Percentiles rank a stretch among this genome's conserved stretches.
Evolutionary conservation across 2,888 invertebrate genomes (phyloP).

Genomic region (Cryptocheilus praepositus): DNA sequence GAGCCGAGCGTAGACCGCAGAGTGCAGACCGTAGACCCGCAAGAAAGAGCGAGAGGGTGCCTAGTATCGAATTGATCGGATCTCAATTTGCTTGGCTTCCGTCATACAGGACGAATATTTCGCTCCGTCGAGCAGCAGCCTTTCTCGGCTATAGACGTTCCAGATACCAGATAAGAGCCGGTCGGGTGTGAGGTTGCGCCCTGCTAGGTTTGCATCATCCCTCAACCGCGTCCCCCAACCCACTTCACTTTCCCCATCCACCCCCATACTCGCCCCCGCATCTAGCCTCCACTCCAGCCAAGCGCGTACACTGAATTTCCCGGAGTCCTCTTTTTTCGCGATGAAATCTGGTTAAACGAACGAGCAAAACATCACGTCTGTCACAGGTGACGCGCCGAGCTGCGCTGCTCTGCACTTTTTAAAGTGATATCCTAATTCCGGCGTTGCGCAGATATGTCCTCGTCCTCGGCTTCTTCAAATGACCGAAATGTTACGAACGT

Average conservation of each 20-base stretch:
- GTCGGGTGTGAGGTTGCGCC: slow-evolving; percentile 35
- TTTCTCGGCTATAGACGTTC: slow-evolving; percentile 39
- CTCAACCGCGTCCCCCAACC: slow-evolving; percentile 18
- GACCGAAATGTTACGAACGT: too few species aligned
- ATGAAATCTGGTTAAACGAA: slow-evolving; percentile 31
- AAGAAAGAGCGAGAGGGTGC: slow-evolving; percentile 15
- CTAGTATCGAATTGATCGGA: slow-evolving; percentile 61
- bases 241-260: neutral
- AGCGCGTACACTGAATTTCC: slow-evolving; percentile 19
- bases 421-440: slow-evolving; percentile 24
- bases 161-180: slow-evolving; percentile 42
- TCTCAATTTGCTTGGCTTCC: slow-evolving; percentile 65
- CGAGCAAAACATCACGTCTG: slow-evolving; percentile 30
- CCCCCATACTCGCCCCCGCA: neutral
- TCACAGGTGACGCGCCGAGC: slow-evolving; percentile 34
- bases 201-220: slow-evolving; percentile 37
- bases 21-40: too few species aligned
- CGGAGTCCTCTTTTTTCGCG: slow-evolving; percentile 26
- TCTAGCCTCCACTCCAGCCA: neutral
- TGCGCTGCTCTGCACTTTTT: slow-evolving; percentile 12
- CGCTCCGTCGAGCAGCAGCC: slow-evolving; percentile 49
- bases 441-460: neutral
- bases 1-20: too few species aligned
- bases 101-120: slow-evolving; percentile 64
- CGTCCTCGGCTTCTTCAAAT: too few species aligned